Base-by-base conservation (phyloP, 2,888 invertebrate genomes). In the Amphipyra berbera region DNA sequence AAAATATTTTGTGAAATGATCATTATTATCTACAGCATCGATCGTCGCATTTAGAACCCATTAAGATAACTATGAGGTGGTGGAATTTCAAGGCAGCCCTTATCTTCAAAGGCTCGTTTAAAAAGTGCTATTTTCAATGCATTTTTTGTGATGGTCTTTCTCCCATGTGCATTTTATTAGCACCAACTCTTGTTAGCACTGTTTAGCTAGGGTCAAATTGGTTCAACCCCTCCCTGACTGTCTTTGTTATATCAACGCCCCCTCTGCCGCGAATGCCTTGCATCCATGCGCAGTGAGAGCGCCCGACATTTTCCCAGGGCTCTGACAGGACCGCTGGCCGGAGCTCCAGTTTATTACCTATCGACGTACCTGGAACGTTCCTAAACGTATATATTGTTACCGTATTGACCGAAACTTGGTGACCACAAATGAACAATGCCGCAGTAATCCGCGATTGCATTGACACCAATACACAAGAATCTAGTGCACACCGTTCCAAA, bases 381-480 rank as follows among this genome's bases (percentile, higher is more conserved):
- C 42, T 63, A 62, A 63, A 53, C 42, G 37, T 60, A 71, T 56
- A 46, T 60, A 71, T 52, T 54, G 64, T 60, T 58, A 46, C 59
- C 41, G 71, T 8, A 40, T 21, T 15, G 44, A 7, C 13, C 47
- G 30, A 49, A 42, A 68, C 42, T 46, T 44, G 40, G 49, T 33
- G 48, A 45, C 35, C 41, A 14, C 42, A 15, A 47, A 14, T 40
- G 14, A 37, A 44, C 47, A 55, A 41, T 14, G 41, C 35, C 53
- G 60, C 61, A 49, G 54, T 68, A 69, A 65, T 71, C 64, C 40
- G 62, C 61, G 69, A 68, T 72, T 66, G 47, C 71, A 74, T 68
- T 80, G 79, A 68, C 76, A 76, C 56, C 75, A 70, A 82, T 82
- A 54, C 53, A 60, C 50, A 68, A 54, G 38, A 59, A 61, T 71